phyloP scores from a whole-genome alignment of 2,113 vertebrate species.

The Lepus americanus region DNA sequence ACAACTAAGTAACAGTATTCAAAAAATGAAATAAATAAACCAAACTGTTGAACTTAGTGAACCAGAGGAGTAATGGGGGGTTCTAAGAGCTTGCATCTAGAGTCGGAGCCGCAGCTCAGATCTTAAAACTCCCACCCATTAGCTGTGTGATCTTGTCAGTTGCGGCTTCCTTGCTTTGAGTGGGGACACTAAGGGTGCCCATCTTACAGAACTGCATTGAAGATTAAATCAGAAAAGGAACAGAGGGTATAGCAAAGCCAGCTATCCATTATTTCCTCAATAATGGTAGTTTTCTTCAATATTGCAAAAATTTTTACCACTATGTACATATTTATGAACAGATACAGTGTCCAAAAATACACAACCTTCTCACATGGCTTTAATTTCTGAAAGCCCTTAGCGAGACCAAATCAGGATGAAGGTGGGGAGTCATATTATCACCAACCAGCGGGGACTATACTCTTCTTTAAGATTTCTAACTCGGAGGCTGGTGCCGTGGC shows the following conservation, averaged over 20 bases:
- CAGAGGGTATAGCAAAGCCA: constrained; percentile 26
- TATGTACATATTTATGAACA: constrained; percentile 31
- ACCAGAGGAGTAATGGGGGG: neutral
- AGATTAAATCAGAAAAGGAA: neutral
- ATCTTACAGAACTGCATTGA: neutral
- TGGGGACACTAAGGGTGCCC: neutral
- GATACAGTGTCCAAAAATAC: neutral
- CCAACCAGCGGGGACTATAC: neutral
- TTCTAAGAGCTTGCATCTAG: neutral
- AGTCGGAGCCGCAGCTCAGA: neutral
- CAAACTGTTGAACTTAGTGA: neutral
- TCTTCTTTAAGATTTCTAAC: neutral
- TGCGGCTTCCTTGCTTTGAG: constrained; percentile 7
- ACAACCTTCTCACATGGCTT: constrained; percentile 17
- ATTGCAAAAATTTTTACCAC: constrained; percentile 44
- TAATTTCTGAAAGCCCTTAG: neutral
- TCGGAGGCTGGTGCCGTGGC: no score
- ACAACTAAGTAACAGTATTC: constrained; percentile 40
- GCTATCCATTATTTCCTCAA: neutral
- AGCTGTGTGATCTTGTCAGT: neutral
- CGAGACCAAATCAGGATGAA: neutral
- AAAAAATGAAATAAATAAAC: constrained; percentile 22
- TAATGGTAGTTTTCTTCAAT: constrained; percentile 35
- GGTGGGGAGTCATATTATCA: neutral
- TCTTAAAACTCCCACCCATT: neutral